Evolutionary conservation across 2,888 invertebrate species (phyloP).

Genomic region (Luffia ferchaultella): DNA sequence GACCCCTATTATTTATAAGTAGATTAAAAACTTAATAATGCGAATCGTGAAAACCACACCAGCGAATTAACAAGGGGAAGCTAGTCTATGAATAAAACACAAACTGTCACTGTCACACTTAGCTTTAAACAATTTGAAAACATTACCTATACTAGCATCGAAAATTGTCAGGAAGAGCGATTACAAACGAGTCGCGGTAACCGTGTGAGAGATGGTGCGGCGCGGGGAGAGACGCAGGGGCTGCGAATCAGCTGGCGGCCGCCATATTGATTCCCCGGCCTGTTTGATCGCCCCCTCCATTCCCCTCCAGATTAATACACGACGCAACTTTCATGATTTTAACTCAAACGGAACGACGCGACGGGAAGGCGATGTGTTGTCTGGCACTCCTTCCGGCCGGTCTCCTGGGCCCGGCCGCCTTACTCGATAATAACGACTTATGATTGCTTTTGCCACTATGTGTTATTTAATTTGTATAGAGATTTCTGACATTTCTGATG

Average conservation of each 20-base stretch:
- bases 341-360: constrained; percentile 52
- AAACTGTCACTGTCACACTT: too few species aligned
- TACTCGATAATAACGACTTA: background rate
- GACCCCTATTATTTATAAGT: too few species aligned
- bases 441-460: background rate
- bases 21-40: too few species aligned
- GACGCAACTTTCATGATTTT: constrained; percentile 58
- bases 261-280: constrained; percentile 65
- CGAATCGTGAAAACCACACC: too few species aligned
- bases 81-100: too few species aligned
- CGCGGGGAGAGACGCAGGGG: constrained; percentile 21
- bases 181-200: constrained; percentile 12
- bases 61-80: too few species aligned
- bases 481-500: constrained; percentile 1
- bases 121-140: too few species aligned
- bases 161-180: background rate
- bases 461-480: background rate
- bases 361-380: constrained; percentile 13
- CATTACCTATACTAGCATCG: background rate
- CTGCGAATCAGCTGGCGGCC: constrained; percentile 65
- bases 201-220: constrained; percentile 15
- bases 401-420: background rate
- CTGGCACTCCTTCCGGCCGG: background rate
- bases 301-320: constrained; percentile 38
- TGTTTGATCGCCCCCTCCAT: constrained; percentile 57